Base-by-base conservation (phyloP, 2,888 invertebrate genomes). In the Plebejus argus region DNA sequence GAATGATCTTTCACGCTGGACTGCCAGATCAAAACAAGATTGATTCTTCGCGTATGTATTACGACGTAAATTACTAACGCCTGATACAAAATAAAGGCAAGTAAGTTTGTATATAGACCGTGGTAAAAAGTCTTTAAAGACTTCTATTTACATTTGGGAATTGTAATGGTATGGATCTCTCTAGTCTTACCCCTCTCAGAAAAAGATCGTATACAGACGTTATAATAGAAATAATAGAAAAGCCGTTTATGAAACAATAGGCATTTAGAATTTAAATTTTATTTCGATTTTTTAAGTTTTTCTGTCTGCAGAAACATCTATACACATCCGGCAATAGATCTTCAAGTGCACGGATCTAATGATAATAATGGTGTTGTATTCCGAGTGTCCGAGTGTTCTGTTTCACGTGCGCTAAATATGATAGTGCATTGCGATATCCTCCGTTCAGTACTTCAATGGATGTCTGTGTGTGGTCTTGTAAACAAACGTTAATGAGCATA, bases 401-500 rank as follows among this genome's bases (percentile, higher is more conserved):
- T 74, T 49, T 49, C 74, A 74, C 74, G n/a, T 79, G 79, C 78
- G 82, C 85, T 87, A 88, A 89, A 90, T 90, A 87, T 88, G 89
- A 90, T 90, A 91, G 90, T 88, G 86, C 85, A 87, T 88, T 89
- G 87, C 89, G 89, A 91, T 92, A 91, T 93, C 92, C 91, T 91
- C 86, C 91, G 91, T 89, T 87, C 85, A 83, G 86, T 89, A 91
- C 90, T 90, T 90, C 90, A 81, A 82, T 81, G 87, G 86, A 88
- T 83, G 89, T 87, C 90, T 89, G 90, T 89, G 93, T 93, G 93
- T 93, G 93, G 93, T 92, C 91, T 86, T 85, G 89, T 91, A 92
- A 92, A 92, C 92, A 91, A 90, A 90, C 89, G 88, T 91, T 92
- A 92, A 92, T 90, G 90, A 87, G 87, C 87, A 85, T 83, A 85